Conservation (phyloP, 2,113 vertebrate species). For the Laticauda colubrina region DNA sequence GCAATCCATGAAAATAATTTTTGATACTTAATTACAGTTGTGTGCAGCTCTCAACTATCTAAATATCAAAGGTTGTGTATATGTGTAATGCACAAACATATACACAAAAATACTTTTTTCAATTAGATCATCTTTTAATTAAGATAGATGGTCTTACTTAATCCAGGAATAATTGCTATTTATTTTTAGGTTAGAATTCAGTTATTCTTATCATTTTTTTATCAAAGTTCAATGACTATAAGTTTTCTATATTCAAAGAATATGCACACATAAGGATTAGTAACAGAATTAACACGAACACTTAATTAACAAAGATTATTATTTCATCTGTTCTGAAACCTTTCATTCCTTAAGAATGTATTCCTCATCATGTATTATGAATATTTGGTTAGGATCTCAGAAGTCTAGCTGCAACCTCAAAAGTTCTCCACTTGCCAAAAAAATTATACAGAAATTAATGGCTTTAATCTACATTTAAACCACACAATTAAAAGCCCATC, state of each 20-base stretch:
- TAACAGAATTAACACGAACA: background rate
- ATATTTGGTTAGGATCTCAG: background rate
- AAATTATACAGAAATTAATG: background rate
- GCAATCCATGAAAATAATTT: background rate
- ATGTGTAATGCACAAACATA: background rate
- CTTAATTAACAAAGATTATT: background rate
- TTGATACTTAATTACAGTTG: background rate
- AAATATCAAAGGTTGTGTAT: accelerated
- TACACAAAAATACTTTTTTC: background rate
- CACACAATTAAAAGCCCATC: background rate
- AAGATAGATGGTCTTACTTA: background rate
- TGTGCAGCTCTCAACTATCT: background rate
- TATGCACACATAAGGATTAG: background rate
- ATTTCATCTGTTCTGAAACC: background rate
- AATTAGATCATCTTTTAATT: background rate
- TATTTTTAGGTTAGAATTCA: background rate
- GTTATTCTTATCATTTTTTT: background rate
- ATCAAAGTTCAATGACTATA: too few species aligned
- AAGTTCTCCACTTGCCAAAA: background rate
- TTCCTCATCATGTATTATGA: background rate
- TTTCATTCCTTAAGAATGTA: background rate
- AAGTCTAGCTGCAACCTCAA: background rate
- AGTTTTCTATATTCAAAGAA: background rate
- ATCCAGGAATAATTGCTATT: background rate
- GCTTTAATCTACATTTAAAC: background rate